Evolutionary conservation across 2,888 invertebrate species (phyloP).

Genomic region (Drosophila mettleri): DNA sequence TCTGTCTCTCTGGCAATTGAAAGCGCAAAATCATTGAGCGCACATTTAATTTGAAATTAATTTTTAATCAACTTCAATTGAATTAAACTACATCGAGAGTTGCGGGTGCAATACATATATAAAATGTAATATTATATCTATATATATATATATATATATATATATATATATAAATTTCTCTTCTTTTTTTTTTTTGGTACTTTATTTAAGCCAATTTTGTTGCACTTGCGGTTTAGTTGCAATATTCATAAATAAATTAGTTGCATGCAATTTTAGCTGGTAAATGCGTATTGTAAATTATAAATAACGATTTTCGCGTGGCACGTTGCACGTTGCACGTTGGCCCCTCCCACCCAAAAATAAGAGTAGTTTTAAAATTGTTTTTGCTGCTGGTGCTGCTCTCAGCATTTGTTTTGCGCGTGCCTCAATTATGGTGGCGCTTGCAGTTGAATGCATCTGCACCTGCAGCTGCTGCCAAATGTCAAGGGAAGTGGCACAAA

Average conservation of each 20-base stretch:
- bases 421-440: conserved; percentile 68
- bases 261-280: conserved; percentile 55
- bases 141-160: background rate
- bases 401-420: conserved; percentile 56
- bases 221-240: conserved; percentile 54
- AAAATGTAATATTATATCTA: conserved; percentile 1
- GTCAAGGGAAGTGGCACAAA: conserved; percentile 67
- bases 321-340: conserved; percentile 15
- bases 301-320: conserved; percentile 31
- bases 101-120: conserved; percentile 10
- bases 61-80: conserved; percentile 73
- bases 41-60: conserved; percentile 76
- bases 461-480: conserved; percentile 50
- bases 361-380: conserved; percentile 3
- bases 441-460: conserved; percentile 38
- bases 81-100: conserved; percentile 61
- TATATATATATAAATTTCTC: background rate
- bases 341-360: background rate
- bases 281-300: conserved; percentile 66
- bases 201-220: conserved; percentile 4
- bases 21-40: conserved; percentile 65
- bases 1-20: background rate
- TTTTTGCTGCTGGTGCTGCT: conserved; percentile 13
- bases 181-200: conserved; percentile 5
- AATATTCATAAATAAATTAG: conserved; percentile 64